A percentile compares a stretch with the other conserved stretches of the same genome.
Evolutionary conservation across 2,113 vertebrate genomes (phyloP).

Genomic region (Hipposideros armiger): DNA sequence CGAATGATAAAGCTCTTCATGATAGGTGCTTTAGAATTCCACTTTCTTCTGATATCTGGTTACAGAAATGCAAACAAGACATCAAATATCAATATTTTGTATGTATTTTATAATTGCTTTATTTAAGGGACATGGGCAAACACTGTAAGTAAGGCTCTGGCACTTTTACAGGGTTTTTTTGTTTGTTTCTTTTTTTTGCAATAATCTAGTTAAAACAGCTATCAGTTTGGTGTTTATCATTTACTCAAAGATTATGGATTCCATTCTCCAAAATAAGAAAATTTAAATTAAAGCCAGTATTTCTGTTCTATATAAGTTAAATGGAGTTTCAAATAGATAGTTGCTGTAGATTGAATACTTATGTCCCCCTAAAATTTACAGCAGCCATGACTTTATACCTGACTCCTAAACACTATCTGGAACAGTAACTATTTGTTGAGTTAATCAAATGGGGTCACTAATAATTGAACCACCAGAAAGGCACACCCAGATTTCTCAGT

Average conservation of each 20-base stretch:
- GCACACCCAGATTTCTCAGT: neutral
- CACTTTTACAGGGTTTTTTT: neutral
- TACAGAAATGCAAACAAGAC: neutral
- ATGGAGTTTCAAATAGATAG: neutral
- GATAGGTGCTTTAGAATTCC: neutral
- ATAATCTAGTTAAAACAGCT: neutral
- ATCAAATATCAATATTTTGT: neutral
- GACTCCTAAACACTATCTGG: neutral
- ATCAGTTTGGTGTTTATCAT: neutral
- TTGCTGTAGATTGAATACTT: neutral
- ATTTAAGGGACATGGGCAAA: neutral
- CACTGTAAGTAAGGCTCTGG: neutral
- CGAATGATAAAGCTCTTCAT: neutral
- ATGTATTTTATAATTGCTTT: neutral
- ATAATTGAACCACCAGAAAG: neutral
- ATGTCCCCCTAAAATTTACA: neutral
- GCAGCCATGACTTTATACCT: conserved; percentile 82
- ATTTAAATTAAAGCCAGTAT: neutral
- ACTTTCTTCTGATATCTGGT: neutral
- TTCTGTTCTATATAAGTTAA: neutral
- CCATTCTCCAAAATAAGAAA: neutral
- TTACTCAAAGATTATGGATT: conserved; percentile 13
- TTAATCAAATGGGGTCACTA: neutral
- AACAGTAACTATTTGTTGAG: neutral
- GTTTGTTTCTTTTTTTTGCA: neutral